Base-by-base conservation (phyloP, 2,888 invertebrate species). In the Andrena marginata region DNA sequence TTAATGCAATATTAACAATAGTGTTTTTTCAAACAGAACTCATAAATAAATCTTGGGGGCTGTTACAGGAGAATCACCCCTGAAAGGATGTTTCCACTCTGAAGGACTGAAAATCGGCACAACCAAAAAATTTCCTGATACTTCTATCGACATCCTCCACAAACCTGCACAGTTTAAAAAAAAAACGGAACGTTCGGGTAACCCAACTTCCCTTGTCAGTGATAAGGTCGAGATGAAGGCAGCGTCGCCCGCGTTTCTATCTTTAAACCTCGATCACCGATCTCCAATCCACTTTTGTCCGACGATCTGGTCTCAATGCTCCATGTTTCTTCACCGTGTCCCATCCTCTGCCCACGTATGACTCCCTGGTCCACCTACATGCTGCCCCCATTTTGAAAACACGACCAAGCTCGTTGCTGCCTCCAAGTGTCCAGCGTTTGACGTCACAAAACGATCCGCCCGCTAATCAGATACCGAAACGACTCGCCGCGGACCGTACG, bases 391-490 rank as follows among this genome's bases (percentile, higher is more conserved):
- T 71, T 80, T 59, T 67, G 8, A 49, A 62, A 76, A 76, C n/a
- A 35, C 26, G 56, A 16, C 48, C 26, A 31, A 26, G 42, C 42
- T 42, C 42, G 42, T 42, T 0, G 42, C 42, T 42, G 42, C 42
- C 42, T 42, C 16, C 42, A 4, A 13, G 16, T 64, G 60, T 60
- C 31, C 16, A 54, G 63, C 26, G 65, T 42, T 83, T 83, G 63
- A 80, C 60, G 75, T 85, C 74, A 80, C 5, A 16, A 2, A 35
- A 71, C 29, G 23, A 80, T 65, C 65, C 29, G 48, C 31, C 54
- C 49, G 63, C 59, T 77, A 85, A 85, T 79, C 73, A 42, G 59
- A 35, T 10, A 42, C 51, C 48, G 42, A 56, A 33, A 51, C 20
- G 23, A 1, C n/a, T 0, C 6, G 35, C 56, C 26, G 56, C 51